Evolutionary conservation across 2,113 vertebrate species (phyloP).

Genomic region (Nycticorax nycticorax): DNA sequence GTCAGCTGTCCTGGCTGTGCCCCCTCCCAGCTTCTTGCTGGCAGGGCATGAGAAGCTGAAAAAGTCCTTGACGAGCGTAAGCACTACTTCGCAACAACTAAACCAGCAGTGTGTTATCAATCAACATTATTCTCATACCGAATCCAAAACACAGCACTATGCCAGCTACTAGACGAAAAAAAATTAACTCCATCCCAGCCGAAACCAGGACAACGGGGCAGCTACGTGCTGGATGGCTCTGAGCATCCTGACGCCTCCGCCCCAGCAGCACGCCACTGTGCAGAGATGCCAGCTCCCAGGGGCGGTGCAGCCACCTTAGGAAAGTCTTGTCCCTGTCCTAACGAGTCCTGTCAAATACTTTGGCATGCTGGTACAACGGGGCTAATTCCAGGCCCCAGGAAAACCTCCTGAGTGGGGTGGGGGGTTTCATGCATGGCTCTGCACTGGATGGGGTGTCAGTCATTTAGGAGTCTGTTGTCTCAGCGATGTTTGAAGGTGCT

Average conservation of each 20-base stretch:
- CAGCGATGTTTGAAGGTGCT: background rate
- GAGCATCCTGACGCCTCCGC: background rate
- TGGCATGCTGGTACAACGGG: background rate
- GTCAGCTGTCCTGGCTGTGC: no score
- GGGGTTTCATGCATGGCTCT: fast-evolving
- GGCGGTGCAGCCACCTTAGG: background rate
- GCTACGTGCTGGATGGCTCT: background rate
- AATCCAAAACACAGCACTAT: no score
- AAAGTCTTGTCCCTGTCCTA: background rate
- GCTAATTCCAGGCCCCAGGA: background rate
- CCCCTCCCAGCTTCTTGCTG: no score
- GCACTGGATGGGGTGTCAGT: background rate
- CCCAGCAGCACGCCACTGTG: background rate
- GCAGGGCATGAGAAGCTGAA: no score
- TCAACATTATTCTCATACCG: no score
- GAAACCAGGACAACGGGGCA: background rate
- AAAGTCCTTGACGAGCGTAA: no score
- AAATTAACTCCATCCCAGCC: no score
- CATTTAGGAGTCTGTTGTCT: background rate
- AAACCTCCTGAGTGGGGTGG: background rate
- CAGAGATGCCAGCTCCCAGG: background rate
- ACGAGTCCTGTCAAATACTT: background rate
- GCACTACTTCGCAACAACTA: no score
- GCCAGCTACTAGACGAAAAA: no score
- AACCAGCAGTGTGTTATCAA: no score